phyloP scores from a whole-genome alignment of 2,797 vertebrate species.

The Tangara arthus region DNA sequence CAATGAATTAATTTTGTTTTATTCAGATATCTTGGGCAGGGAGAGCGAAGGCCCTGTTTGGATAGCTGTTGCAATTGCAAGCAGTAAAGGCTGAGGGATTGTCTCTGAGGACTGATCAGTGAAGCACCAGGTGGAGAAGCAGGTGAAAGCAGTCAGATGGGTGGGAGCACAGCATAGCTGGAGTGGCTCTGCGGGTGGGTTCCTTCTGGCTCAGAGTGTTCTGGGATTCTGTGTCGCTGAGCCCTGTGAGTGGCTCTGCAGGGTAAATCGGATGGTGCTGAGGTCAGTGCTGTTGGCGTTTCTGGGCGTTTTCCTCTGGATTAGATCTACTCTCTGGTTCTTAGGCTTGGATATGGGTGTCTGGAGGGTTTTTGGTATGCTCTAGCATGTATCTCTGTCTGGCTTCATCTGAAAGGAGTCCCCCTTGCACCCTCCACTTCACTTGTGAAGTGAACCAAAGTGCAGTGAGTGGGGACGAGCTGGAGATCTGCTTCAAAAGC shows the following conservation, averaged over 20 bases:
- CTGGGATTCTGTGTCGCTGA: background rate
- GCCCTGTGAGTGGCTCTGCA: background rate
- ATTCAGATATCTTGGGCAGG: background rate
- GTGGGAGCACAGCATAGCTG: background rate
- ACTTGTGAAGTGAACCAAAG: background rate
- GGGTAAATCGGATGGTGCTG: background rate
- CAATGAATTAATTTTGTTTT: constrained; percentile 14
- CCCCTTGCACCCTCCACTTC: background rate
- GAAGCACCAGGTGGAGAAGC: background rate
- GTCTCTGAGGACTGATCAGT: background rate
- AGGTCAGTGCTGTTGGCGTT: background rate
- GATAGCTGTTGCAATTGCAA: background rate
- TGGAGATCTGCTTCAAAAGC: background rate
- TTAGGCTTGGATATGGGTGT: background rate
- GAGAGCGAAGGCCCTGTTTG: background rate
- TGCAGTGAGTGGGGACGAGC: background rate
- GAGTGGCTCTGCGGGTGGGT: background rate
- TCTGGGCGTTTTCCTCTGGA: background rate
- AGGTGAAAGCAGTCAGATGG: background rate
- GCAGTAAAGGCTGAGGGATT: background rate
- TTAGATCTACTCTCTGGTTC: background rate
- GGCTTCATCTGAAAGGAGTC: background rate
- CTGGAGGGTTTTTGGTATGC: background rate
- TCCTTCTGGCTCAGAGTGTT: background rate
- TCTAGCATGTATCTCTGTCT: background rate